phyloP scores from a whole-genome alignment of 2,888 invertebrate species.

The Himalopsyche anomala region DNA sequence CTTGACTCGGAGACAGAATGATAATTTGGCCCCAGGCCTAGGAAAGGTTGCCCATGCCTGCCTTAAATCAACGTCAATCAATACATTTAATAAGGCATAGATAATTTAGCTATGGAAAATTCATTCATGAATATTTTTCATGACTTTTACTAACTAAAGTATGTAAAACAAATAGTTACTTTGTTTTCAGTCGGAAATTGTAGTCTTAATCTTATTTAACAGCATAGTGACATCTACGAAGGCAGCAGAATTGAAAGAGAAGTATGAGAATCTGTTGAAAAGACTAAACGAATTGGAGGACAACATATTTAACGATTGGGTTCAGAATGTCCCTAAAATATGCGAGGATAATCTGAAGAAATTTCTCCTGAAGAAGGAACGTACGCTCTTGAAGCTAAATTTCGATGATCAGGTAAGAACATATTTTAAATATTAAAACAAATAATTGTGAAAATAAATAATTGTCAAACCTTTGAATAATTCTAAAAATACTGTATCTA shows the following conservation, averaged over 20 bases:
- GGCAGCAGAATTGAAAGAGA: constrained; percentile 76
- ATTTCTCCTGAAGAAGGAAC: constrained; percentile 78
- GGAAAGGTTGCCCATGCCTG: no score
- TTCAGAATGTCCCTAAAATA: constrained; percentile 79
- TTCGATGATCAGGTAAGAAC: constrained; percentile 79
- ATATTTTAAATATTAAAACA: background rate
- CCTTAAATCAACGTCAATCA: background rate
- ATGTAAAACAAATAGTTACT: no score
- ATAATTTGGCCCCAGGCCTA: no score
- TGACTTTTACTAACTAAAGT: no score
- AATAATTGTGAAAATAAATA: no score
- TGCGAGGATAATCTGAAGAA: constrained; percentile 80
- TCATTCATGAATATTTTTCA: background rate
- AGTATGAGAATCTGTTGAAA: constrained; percentile 81
- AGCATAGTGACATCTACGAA: constrained; percentile 67
- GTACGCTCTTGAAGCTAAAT: constrained; percentile 79
- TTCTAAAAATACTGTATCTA: no score
- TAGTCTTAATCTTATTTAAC: constrained; percentile 4
- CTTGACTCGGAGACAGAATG: no score
- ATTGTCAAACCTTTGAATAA: no score
- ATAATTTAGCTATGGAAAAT: background rate
- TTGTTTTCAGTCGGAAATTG: no score
- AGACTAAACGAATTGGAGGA: constrained; percentile 81
- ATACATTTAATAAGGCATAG: background rate
- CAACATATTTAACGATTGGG: constrained; percentile 84